Base-by-base conservation (phyloP, 1,140 invertebrate genomes). In the Drosophila sproati region DNA sequence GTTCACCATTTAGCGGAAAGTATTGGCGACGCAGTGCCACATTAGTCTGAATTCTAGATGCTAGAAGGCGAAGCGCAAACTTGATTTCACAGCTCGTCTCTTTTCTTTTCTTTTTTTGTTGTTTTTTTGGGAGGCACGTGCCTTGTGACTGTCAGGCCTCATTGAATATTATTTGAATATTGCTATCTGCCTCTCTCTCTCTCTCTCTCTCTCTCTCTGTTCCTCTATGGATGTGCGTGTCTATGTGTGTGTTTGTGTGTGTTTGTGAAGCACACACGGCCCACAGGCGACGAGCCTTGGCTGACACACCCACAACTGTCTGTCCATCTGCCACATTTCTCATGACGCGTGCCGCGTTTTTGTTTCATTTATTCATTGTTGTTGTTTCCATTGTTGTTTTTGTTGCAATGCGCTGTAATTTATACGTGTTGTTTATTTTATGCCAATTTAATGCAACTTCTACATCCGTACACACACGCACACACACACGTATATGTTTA, bases 391-490 rank as follows among this genome's bases (percentile, higher is more conserved):
- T 31, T 68, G 45, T 59, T 73, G 50, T 69, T 76, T 54, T 56
- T 69, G 60, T 50, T 78, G 82, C 39, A 41, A 10, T 10, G 39
- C 70, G 66, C 57, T 80, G 73, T 87, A 88, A 82, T 88, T 88
- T 87, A 88, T 87, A 82, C 80, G 80, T 88, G 82, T 73, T 88
- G 82, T 87, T 87, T 88, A 88, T 83, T 87, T 87, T 88, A 88
- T 88, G 78, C 73, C 82, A 88, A 87, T 87, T 88, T 87, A 82
- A 87, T 88, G 82, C 83, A 88, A 87, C 79, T 79, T 78, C 62
- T 64, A 57, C 39, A 57, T 45, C 35, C 31, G 43, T 37, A 61
- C 67, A 47, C 32, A 28, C 64, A 32, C 28, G 6, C n/a, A 32
- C 55, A 20, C 47, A 59, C 31, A 34, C 45, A 59, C 34, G 39